phyloP scores from a whole-genome alignment of 2,888 invertebrate species.

The Amaurobius ferox region DNA sequence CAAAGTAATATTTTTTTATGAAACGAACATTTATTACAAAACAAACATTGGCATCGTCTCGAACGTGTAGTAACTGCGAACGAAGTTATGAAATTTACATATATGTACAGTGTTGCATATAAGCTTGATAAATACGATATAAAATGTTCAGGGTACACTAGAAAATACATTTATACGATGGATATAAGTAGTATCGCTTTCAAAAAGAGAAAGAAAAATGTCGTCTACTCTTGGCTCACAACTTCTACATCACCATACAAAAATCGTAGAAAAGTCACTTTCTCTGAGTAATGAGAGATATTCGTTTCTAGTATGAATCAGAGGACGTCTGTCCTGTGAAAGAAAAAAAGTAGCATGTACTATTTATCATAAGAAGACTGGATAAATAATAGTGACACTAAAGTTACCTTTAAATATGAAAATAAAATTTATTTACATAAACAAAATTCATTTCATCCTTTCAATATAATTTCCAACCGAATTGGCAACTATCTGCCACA shows the following conservation, averaged over 20 bases:
- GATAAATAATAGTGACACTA: no score
- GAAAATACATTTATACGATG: background rate
- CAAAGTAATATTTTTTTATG: background rate
- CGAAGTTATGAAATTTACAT: slow-evolving; percentile 55
- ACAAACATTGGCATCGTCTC: slow-evolving; percentile 15
- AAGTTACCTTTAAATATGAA: no score
- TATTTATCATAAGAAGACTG: no score
- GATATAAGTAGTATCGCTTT: background rate
- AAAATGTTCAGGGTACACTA: slow-evolving; percentile 23
- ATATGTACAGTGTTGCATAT: slow-evolving; percentile 38
- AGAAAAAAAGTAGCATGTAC: no score
- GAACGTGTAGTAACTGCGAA: slow-evolving; percentile 27
- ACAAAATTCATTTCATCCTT: no score
- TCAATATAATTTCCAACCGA: no score
- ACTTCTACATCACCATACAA: slow-evolving; percentile 12
- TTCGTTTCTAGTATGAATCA: slow-evolving; percentile 31
- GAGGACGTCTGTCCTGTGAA: background rate
- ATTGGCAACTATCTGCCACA: no score
- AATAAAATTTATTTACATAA: no score
- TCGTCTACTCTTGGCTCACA: background rate
- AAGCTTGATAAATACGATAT: slow-evolving; percentile 31
- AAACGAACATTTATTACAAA: slow-evolving; percentile 62
- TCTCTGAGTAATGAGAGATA: background rate
- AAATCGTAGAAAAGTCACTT: slow-evolving; percentile 17
- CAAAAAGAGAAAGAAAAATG: background rate